phyloP scores from a whole-genome alignment of 1,140 invertebrate genomes.

The Tribolium castaneum region DNA sequence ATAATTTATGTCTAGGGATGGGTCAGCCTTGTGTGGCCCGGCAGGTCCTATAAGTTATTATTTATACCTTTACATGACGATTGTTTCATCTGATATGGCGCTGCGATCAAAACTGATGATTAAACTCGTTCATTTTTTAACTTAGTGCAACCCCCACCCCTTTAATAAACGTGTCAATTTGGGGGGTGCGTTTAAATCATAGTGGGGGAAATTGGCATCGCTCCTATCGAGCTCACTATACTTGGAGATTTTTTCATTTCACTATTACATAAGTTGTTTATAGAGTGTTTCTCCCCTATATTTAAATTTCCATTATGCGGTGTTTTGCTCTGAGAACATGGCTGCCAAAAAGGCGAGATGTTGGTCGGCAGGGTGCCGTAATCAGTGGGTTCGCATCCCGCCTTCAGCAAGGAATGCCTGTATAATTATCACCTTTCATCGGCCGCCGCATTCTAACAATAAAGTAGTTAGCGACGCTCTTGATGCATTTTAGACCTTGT shows the following conservation, averaged over 20 bases:
- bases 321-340: conserved; percentile 13
- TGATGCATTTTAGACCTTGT: conserved; percentile 40
- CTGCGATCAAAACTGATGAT: conserved; percentile 26
- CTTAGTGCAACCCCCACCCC: no score
- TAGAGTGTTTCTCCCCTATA: conserved; percentile 21
- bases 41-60: conserved; percentile 27
- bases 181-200: no score
- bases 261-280: conserved; percentile 31
- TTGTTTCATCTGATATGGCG: conserved; percentile 14
- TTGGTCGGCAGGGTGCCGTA: conserved; percentile 37
- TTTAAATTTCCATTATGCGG: conserved; percentile 42
- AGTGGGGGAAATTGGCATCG: neutral
- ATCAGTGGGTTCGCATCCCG: conserved; percentile 43
- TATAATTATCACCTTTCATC: conserved; percentile 47
- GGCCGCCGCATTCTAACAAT: conserved; percentile 45
- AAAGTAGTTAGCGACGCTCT: conserved; percentile 45
- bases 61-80: conserved; percentile 37
- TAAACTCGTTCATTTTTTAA: neutral
- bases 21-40: conserved; percentile 13
- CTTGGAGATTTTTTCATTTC: neutral
- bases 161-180: no score
- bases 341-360: conserved; percentile 45
- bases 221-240: neutral
- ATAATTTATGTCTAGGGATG: conserved; percentile 19
- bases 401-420: conserved; percentile 40